Base-by-base conservation (phyloP, 2,888 invertebrate species). In the Andrena fulva region DNA sequence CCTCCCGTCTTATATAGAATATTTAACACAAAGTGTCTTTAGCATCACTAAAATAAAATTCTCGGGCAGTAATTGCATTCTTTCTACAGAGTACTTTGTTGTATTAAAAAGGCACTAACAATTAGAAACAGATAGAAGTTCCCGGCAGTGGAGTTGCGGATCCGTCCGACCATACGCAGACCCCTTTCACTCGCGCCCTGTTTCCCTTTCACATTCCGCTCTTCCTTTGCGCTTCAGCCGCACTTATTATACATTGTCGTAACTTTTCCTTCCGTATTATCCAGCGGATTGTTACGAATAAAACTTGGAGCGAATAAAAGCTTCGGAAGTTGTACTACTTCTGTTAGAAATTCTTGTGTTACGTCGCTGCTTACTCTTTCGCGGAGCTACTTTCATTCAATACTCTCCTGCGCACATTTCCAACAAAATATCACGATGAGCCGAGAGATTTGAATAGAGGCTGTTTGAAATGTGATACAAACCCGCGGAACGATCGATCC, bases 121-220 rank as follows among this genome's bases (percentile, higher is more conserved):
- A 42, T 16, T 42, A 5, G 16, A 16, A 42, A 42, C 5, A 42
- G 42, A 42, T 42, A 42, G 42, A 42, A 12, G 5, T 42, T 42
- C 42, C 42, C 16, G 42, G 42, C 42, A 16, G 42, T 42, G 42
- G 42, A 16, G 62, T 8, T 20, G 8, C 24, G 27, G 24, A 24
- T 54, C 2, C n/a, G 71, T 71, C 76, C 48, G 71, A 71, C 54
- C 54, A 63, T 56, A 42, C 20, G 71, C 71, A 7, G 4, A n/a
- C 54, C 16, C 16, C 7, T 63, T 29, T 54, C 24, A 76, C 76
- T 76, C 63, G 24, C 24, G 20, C 16, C 5, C 29, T 12, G 35
- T 63, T 54, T 35, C 12, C 27, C 20, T 33, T 33, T 7, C 12
- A 12, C 27, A 56, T 27, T 20, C 56, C 24, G 10, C 10, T 56